Evolutionary conservation across 2,113 vertebrate genomes (phyloP), one percentile per base, ranked within the genome.

Genomic region (Polypterus bichir): DNA sequence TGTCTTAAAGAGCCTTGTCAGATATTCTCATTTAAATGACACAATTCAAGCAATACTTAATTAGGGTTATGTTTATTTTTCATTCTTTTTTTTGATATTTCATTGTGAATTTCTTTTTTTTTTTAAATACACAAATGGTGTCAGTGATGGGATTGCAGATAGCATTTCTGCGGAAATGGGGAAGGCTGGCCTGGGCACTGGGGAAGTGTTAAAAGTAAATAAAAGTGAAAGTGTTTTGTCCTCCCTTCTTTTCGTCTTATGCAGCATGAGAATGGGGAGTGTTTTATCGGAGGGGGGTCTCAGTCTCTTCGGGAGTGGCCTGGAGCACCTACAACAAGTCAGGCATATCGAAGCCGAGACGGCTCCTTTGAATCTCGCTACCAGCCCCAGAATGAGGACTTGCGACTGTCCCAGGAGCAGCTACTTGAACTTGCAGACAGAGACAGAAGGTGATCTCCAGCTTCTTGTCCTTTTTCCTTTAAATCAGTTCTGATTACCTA

Each of bases 351-450:
- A 5, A 83, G 77, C 59, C 83, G 89, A 9, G 96, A 97, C 67
- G 91, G 90, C 3, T 92, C 93, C 52, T 91, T 92, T 0, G 96
- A 99, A 9, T 66, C 85, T 0, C 89, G 94, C 63, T 98, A 95
- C 76, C 94, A 97, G 75, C 89, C 91, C n/a, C 87, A 92, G 0
- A 79, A 94, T 0, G 94, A 97, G 7, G 94, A 99, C 48, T 92
- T 98, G 60, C 83, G 91, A 9, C 79, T 91, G 47, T 87, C 91
- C 1, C 94, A 92, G 72, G 94, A 98, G 75, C 83, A 89, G 6
- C 84, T 97, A 0, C 51, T 91, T 59, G 94, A 98, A 63, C 91
- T 92, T 66, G 86, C 90, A 3, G 94, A 98, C 60, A 85, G 93
- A 73, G 94, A 89, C 72, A 81, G 91, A 65, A 91, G 92, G 96